Conservation (phyloP, 2,797 vertebrate species). For the Myotis vivesi region DNA sequence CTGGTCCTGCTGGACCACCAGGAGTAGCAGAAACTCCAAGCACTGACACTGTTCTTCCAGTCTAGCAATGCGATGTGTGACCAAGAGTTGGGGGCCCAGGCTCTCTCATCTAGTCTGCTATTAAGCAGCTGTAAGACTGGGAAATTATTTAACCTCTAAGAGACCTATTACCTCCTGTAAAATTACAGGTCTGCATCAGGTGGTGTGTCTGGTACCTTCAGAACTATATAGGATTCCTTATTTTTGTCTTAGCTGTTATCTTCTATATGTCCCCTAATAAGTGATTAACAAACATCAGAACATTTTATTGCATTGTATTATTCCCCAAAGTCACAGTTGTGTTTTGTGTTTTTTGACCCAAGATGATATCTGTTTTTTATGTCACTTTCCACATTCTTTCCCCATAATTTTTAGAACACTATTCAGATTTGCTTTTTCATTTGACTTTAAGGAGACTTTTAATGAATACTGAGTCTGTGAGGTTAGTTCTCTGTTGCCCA, state of each 20-base stretch:
- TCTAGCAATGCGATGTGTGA: neutral
- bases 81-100: neutral
- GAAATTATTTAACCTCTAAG: constrained; percentile 5
- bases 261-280: neutral
- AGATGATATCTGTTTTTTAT: constrained; percentile 27
- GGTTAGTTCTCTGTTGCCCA: neutral
- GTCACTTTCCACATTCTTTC: neutral
- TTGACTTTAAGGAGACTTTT: neutral
- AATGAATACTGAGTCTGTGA: neutral
- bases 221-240: neutral
- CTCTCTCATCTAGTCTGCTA: neutral
- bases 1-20: neutral
- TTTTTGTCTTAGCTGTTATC: constrained; percentile 16
- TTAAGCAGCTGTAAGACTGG: neutral
- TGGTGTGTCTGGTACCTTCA: neutral
- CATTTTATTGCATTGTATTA: neutral
- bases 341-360: neutral
- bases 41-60: neutral
- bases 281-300: neutral
- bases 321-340: neutral
- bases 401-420: neutral
- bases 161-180: neutral
- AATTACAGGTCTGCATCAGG: neutral
- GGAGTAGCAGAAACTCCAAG: neutral
- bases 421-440: neutral